phyloP scores from a whole-genome alignment of 1,140 invertebrate genomes.

The Panagrolaimus sp. region DNA sequence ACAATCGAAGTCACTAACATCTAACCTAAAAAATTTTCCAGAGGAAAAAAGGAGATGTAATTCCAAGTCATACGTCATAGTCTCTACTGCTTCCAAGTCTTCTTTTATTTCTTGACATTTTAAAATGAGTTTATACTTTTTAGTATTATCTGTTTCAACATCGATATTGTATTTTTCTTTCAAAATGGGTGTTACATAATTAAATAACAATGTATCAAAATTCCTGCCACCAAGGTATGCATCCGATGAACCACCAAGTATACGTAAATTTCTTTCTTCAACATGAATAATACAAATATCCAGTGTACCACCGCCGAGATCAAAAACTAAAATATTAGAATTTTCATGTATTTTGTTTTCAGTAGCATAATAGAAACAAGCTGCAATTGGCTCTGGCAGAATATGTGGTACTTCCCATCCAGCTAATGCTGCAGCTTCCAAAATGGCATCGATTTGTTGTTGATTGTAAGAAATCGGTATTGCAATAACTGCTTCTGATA shows the following conservation, averaged over 20 bases:
- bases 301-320: conserved; percentile 91
- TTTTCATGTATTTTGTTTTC: conserved; percentile 67
- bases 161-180: conserved; percentile 93
- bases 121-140: conserved; percentile 74
- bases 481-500: conserved; percentile 61
- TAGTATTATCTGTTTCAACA: conserved; percentile 58
- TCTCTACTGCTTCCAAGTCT: conserved; percentile 80
- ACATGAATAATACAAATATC: conserved; percentile 89
- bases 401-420: conserved; percentile 65
- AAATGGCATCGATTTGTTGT: no score
- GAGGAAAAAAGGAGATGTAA: no score
- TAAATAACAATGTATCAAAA: no score
- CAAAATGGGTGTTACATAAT: conserved; percentile 62
- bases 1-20: conserved; percentile 63
- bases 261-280: conserved; percentile 84
- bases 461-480: conserved; percentile 68
- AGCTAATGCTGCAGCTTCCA: conserved; percentile 60
- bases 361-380: conserved; percentile 74
- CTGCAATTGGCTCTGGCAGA: conserved; percentile 71
- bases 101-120: conserved; percentile 89
- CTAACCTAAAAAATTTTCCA: no score
- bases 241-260: conserved; percentile 69
- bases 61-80: no score
- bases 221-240: conserved; percentile 30
- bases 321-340: conserved; percentile 68